phyloP scores from a whole-genome alignment of 2,888 invertebrate species.

The Netelia fuscicornis region DNA sequence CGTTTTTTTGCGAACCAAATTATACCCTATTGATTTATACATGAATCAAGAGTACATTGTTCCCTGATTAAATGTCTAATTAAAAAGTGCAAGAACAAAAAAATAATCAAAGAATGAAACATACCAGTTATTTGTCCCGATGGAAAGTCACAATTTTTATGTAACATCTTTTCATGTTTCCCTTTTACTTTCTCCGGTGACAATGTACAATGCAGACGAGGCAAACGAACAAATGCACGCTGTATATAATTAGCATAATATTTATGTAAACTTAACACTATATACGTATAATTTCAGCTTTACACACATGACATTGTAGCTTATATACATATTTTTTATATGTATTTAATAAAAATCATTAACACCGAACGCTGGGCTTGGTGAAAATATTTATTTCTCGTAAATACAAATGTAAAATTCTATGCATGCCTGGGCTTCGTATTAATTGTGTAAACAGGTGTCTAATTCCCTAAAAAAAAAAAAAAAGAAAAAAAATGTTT shows the following conservation, averaged over 20 bases:
- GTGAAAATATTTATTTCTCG: slow-evolving; percentile 76
- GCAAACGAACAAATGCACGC: slow-evolving; percentile 54
- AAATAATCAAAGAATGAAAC: slow-evolving; percentile 9
- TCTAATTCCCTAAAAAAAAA: slow-evolving; percentile 66
- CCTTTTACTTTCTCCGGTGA: slow-evolving; percentile 36
- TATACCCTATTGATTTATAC: slow-evolving; percentile 1
- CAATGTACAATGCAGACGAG: slow-evolving; percentile 39
- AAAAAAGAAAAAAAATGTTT: neutral
- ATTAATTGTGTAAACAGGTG: slow-evolving; percentile 69
- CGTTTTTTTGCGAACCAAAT: slow-evolving; percentile 5
- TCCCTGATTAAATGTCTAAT: slow-evolving; percentile 10
- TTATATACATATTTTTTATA: slow-evolving; percentile 85
- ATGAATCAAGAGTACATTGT: slow-evolving; percentile 33
- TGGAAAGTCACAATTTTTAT: slow-evolving; percentile 16
- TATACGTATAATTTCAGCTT: slow-evolving; percentile 81
- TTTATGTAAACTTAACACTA: slow-evolving; percentile 64
- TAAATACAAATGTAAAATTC: slow-evolving; percentile 74
- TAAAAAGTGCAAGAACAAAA: slow-evolving; percentile 7
- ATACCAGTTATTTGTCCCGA: slow-evolving; percentile 13
- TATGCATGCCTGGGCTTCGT: slow-evolving; percentile 71
- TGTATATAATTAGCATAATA: slow-evolving; percentile 66
- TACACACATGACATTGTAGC: slow-evolving; percentile 81
- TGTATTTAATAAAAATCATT: slow-evolving; percentile 83
- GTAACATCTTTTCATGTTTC: slow-evolving; percentile 22
- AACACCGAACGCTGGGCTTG: slow-evolving; percentile 64